Percentiles rank a stretch among this genome's conserved stretches.
phyloP scores from a whole-genome alignment of 2,888 invertebrate species.

The Orthosia gracilis region DNA sequence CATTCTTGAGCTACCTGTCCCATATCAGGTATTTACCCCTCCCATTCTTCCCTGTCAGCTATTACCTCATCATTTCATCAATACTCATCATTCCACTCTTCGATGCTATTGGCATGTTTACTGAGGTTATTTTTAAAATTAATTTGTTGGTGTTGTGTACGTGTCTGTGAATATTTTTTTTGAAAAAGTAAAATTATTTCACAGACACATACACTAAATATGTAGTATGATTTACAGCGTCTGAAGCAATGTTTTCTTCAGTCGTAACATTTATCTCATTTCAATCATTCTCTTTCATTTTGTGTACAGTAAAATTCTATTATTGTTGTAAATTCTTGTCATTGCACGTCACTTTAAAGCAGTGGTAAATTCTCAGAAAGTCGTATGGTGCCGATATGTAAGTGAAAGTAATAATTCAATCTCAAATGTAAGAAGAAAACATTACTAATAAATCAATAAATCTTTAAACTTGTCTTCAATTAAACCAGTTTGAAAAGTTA shows the following conservation, averaged over 20 bases:
- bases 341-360: background rate
- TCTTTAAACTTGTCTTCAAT: conserved; percentile 48
- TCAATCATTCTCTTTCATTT: background rate
- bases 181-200: background rate
- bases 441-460: conserved; percentile 58
- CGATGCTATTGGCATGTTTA: background rate
- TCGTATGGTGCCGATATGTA: conserved; percentile 14
- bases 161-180: no score
- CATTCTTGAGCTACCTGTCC: background rate
- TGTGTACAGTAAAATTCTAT: background rate
- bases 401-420: conserved; percentile 64
- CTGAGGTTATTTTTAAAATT: background rate
- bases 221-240: background rate
- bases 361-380: conserved; percentile 2
- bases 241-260: background rate
- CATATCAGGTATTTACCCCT: background rate
- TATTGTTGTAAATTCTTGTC: conserved; percentile 10
- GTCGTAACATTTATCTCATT: background rate
- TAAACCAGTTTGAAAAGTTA: conserved; percentile 53
- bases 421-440: conserved; percentile 38
- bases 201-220: no score
- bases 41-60: background rate
- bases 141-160: no score
- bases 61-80: conserved; percentile 6
- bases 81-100: background rate